Evolutionary conservation across 2,113 vertebrate genomes (phyloP).

Genomic region (Holacanthus passer): DNA sequence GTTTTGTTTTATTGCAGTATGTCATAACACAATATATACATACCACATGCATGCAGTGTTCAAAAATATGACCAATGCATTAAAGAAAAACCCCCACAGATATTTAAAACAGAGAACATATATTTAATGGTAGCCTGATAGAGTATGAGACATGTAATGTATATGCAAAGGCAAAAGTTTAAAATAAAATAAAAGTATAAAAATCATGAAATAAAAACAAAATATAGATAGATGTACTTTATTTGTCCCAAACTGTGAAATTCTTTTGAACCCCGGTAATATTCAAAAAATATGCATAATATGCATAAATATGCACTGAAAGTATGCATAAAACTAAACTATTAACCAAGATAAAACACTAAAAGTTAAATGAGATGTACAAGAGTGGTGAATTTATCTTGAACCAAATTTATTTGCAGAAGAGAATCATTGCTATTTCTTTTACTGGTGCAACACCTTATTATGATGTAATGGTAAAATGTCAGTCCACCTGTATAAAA

Average conservation of each 20-base stretch:
- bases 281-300: no score
- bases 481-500: constrained; percentile 62
- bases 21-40: neutral
- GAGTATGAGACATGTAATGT: no score
- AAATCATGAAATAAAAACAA: neutral
- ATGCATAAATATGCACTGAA: no score
- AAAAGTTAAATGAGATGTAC: neutral
- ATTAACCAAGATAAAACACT: neutral
- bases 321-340: neutral
- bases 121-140: neutral
- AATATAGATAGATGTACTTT: no score
- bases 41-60: neutral
- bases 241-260: no score
- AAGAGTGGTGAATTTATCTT: neutral
- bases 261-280: no score
- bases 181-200: neutral
- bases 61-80: neutral
- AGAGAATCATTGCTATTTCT: neutral
- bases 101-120: neutral
- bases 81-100: neutral
- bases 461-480: neutral
- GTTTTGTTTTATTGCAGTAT: neutral
- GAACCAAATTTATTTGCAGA: neutral
- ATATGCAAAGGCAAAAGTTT: neutral
- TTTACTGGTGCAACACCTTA: constrained; percentile 19